A percentile compares a stretch with the other conserved stretches of the same genome.
Evolutionary conservation across 2,888 invertebrate species (phyloP).

Genomic region (Eulithis testata): DNA sequence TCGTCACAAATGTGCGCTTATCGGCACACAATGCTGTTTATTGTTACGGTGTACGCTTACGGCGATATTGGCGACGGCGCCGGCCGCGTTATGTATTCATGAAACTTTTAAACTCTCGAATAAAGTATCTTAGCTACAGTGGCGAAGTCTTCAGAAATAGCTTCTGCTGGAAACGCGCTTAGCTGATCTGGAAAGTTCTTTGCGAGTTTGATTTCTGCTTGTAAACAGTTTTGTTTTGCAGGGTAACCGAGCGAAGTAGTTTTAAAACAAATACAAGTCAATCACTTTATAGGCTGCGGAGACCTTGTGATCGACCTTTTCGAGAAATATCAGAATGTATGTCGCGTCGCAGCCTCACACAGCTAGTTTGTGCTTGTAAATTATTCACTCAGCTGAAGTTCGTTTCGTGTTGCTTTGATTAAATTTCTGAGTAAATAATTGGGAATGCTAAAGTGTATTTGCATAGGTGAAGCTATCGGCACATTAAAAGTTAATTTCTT

Average conservation of each 20-base stretch:
- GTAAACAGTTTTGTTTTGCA: constrained; percentile 30
- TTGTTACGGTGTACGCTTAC: constrained; percentile 46
- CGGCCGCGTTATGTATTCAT: constrained; percentile 48
- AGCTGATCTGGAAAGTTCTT: constrained; percentile 32
- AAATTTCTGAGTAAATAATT: constrained; percentile 32
- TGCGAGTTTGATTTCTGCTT: constrained; percentile 35
- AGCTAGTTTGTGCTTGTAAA: constrained; percentile 52
- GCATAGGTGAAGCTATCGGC: constrained; percentile 27
- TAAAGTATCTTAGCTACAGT: constrained; percentile 20
- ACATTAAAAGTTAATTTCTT: constrained; percentile 19
- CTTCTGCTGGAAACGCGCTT: constrained; percentile 46
- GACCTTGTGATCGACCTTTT: constrained; percentile 47
- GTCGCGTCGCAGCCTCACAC: constrained; percentile 46
- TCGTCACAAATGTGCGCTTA: constrained; percentile 43
- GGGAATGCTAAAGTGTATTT: constrained; percentile 30
- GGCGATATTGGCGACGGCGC: constrained; percentile 43
- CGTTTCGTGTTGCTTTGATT: constrained; percentile 40
- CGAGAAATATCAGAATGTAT: constrained; percentile 48
- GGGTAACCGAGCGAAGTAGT: constrained; percentile 23
- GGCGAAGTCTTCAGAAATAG: constrained; percentile 30
- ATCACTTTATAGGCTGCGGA: constrained; percentile 22
- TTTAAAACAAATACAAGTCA: constrained; percentile 31
- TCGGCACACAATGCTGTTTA: constrained; percentile 52
- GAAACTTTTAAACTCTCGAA: constrained; percentile 47
- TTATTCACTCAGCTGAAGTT: constrained; percentile 49